Evolutionary conservation across 2,888 invertebrate genomes (phyloP).

Genomic region (Diadegma fenestrale): DNA sequence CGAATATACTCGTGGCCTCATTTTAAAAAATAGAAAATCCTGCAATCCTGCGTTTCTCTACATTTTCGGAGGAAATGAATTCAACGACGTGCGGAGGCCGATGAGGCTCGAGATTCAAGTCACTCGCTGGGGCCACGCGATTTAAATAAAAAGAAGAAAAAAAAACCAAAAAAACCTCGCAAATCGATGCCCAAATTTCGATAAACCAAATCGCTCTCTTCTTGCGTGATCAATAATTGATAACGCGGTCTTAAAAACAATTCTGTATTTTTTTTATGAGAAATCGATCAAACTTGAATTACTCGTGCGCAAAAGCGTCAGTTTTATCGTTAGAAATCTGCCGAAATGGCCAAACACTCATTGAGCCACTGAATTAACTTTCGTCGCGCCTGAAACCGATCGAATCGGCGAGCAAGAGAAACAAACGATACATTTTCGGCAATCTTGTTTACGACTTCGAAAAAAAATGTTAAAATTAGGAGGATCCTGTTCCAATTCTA

Average conservation of each 20-base stretch:
- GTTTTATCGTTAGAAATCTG: background rate
- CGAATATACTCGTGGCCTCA: background rate
- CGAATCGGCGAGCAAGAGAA: background rate
- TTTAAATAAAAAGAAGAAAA: background rate
- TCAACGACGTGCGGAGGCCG: background rate
- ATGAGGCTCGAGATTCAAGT: background rate
- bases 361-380: too few relatives aligned
- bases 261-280: background rate
- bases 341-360: background rate
- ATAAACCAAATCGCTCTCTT: background rate
- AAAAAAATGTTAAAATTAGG: conserved; percentile 40
- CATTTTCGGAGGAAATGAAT: background rate
- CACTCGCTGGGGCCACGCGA: background rate
- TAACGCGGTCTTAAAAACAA: background rate
- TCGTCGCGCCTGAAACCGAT: too few relatives aligned
- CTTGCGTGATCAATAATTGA: too few relatives aligned
- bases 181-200: background rate
- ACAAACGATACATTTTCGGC: conserved; percentile 17
- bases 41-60: background rate
- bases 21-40: background rate
- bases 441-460: conserved; percentile 38
- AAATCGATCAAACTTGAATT: background rate
- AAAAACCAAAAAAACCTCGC: background rate
- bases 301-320: background rate
- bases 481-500: conserved; percentile 25